Evolutionary conservation across 2,113 vertebrate genomes (phyloP).

Genomic region (Dendropsophus ebraccatus): DNA sequence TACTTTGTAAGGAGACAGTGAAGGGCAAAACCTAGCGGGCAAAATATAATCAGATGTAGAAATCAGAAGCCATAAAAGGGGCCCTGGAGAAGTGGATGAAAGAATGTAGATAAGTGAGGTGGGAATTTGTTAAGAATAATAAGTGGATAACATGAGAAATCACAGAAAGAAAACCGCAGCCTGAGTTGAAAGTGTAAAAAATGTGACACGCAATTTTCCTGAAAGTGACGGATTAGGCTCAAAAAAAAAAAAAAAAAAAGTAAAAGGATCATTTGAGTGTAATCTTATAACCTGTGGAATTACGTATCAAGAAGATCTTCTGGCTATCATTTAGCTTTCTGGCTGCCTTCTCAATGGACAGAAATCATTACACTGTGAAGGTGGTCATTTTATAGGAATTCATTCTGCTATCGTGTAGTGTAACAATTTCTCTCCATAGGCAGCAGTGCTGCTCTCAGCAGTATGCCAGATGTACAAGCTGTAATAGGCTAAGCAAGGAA

Average conservation of each 20-base stretch:
- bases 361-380: conserved; percentile 45
- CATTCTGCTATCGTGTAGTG: conserved; percentile 31
- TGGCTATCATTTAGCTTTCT: conserved; percentile 24
- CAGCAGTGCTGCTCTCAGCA: conserved; percentile 41
- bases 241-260: conserved; percentile 19
- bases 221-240: conserved; percentile 7
- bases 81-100: conserved; percentile 16
- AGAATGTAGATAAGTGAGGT: conserved; percentile 32
- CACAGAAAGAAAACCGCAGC: conserved; percentile 32
- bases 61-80: conserved; percentile 26
- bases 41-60: conserved; percentile 40
- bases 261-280: conserved; percentile 35
- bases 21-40: conserved; percentile 5
- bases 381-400: conserved; percentile 47
- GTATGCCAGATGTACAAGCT: conserved; percentile 37
- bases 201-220: background rate
- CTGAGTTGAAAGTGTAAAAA: conserved; percentile 26
- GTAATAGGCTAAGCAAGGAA: conserved; percentile 37
- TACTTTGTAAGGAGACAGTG: conserved; percentile 8
- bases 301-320: conserved; percentile 14
- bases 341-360: conserved; percentile 13
- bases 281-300: conserved; percentile 27
- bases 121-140: conserved; percentile 41
- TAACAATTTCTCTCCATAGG: conserved; percentile 32
- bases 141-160: conserved; percentile 42